These are phyloP conservation scores for Plectrocnemia conspersa DNA, from an alignment of 1,140 invertebrate species.

Conservation along the genomic window DNA sequence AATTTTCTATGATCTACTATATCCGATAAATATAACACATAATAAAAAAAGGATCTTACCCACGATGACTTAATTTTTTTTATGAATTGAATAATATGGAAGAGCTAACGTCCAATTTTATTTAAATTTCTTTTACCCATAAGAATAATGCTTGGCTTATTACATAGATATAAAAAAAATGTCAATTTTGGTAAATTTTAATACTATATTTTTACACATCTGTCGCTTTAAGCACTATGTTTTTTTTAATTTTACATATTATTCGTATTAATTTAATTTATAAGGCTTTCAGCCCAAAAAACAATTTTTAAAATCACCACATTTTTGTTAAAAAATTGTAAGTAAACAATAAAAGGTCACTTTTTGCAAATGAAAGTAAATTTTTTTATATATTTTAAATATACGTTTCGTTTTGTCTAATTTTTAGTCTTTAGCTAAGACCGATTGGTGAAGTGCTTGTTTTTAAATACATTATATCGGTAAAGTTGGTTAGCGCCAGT, in stretches of 20 bases:
- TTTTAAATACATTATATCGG: no score
- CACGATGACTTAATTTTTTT: no score
- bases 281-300: slow-evolving; percentile 1
- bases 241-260: slow-evolving; percentile 7
- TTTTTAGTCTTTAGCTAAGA: slow-evolving; percentile 13
- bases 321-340: slow-evolving; percentile 9
- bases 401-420: slow-evolving; percentile 15
- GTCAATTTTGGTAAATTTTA: slow-evolving; percentile 9
- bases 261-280: slow-evolving; percentile 3
- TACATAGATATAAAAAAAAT: no score
- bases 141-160: slow-evolving; percentile 8
- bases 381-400: slow-evolving; percentile 17
- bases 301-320: background rate
- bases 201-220: slow-evolving; percentile 18
- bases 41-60: slow-evolving; percentile 16
- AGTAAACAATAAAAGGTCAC: slow-evolving; percentile 27
- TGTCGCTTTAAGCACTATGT: slow-evolving; percentile 12
- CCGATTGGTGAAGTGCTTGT: slow-evolving; percentile 6
- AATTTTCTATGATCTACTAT: slow-evolving; percentile 17
- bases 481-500: slow-evolving; percentile 30
- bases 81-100: slow-evolving; percentile 13
- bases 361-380: slow-evolving; percentile 32
- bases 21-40: slow-evolving; percentile 21
- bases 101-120: slow-evolving; percentile 11
- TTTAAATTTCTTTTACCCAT: no score